A percentile compares a stretch with the other conserved stretches of the same genome.
Conservation (phyloP, 1,140 invertebrate genomes). For the Sycobia sp. region DNA sequence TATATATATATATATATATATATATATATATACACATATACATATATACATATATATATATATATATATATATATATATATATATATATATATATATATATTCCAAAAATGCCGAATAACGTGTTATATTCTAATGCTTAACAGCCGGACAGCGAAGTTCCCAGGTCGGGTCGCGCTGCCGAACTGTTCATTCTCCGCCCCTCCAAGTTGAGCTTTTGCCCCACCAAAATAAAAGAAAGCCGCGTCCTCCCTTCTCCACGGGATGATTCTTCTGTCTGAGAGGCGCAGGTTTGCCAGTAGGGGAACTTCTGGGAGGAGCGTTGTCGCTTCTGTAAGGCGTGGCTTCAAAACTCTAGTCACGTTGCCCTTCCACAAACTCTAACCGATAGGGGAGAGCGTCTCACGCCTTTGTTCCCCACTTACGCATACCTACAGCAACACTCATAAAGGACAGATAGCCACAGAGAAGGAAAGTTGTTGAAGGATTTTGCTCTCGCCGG, state of each 20-base stretch:
- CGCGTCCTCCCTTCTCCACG: constrained; percentile 26
- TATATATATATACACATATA: no score
- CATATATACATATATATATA: no score
- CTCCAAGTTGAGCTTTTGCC: constrained; percentile 46
- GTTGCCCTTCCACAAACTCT: constrained; percentile 25
- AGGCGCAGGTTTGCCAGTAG: constrained; percentile 29
- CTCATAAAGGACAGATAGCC: constrained; percentile 38
- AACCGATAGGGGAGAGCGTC: constrained; percentile 28
- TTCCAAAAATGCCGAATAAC: constrained; percentile 24
- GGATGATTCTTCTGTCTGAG: constrained; percentile 30
- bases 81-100: not conserved
- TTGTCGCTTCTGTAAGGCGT: constrained; percentile 26
- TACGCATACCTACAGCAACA: constrained; percentile 35
- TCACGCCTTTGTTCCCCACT: constrained; percentile 38
- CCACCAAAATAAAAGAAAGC: constrained; percentile 33
- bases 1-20: no score
- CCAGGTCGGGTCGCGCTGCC: constrained; percentile 62
- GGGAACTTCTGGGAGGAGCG: constrained; percentile 31
- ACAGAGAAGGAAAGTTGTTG: constrained; percentile 36
- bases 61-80: no score
- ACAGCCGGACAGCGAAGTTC: constrained; percentile 62
- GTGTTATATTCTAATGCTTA: constrained; percentile 61
- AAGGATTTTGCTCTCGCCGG: constrained; percentile 36
- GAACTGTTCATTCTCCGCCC: constrained; percentile 61
- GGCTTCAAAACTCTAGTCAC: constrained; percentile 28